Base-by-base conservation (phyloP, 23 tunicate species). In the Oikopleura dioica region DNA sequence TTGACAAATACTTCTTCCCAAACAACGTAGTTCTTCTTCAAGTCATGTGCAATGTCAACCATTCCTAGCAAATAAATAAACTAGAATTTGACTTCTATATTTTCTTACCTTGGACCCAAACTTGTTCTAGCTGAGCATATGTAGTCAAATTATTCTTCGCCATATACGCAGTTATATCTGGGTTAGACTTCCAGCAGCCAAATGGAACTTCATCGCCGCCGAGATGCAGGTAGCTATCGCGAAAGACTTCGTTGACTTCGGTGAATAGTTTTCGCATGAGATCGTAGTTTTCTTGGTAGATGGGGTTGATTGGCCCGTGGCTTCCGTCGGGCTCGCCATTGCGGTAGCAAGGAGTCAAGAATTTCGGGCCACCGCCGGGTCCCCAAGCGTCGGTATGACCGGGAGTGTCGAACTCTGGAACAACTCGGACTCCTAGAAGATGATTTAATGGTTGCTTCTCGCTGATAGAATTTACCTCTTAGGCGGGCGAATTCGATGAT, bases 1-100 rank as follows among this genome's bases (percentile, higher is more conserved):
- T 94, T 94, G 75, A 82, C 89, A n/a, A 94, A 33, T 24, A 94
- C 99, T 76, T 94, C 99, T 59, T 94, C 95, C 99, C 99, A 94
- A 33, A 94, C 95, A 86, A 36, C n/a, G n/a, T n/a, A n/a, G n/a
- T n/a, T n/a, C n/a, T n/a, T n/a, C n/a, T n/a, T n/a, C n/a, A n/a
- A n/a, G n/a, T n/a, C n/a, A n/a, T n/a, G n/a, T n/a, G n/a, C n/a
- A n/a, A n/a, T n/a, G n/a, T n/a, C n/a, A n/a, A n/a, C n/a, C n/a
- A n/a, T n/a, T n/a, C n/a, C n/a, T n/a, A n/a, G n/a, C n/a, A n/a
- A n/a, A n/a, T n/a, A n/a, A n/a, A n/a, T n/a, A n/a, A n/a, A n/a
- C n/a, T n/a, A n/a, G n/a, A n/a, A n/a, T n/a, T n/a, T n/a, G n/a
- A n/a, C n/a, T n/a, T n/a, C n/a, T n/a, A n/a, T n/a, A n/a, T n/a